Base-by-base conservation (phyloP, 2,888 invertebrate species). In the Drosophila parthenogenetica region DNA sequence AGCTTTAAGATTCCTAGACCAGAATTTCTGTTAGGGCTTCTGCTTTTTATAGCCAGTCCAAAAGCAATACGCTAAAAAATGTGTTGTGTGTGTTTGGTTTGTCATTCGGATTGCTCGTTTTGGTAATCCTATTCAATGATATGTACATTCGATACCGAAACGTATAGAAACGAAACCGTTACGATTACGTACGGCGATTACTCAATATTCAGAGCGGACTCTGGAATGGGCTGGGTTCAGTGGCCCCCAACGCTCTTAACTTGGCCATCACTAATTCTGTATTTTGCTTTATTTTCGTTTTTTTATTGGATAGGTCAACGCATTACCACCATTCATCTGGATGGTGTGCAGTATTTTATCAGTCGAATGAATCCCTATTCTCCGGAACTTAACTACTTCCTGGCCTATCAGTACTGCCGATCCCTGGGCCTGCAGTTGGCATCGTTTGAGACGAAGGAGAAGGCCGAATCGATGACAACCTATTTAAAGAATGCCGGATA, bases 281-380 rank as follows among this genome's bases (percentile, higher is more conserved):
- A 29, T 51, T 51, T 13, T 49, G 32, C 22, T 22, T 25, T 43
- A 19, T 5, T 40, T 39, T 8, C 14, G 13, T 22, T 14, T 51
- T 29, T 5, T 14, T 37, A 50, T 29, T 8, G 57, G 10, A 57
- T 53, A 96, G 96, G 95, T 86, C 96, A 97, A 93, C 95, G 96
- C 93, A 97, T 96, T 93, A 96, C 96, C 72, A 97, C 96, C 79
- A 96, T 97, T 86, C 96, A 96, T 91, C 92, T 97, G 88, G 96
- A 96, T 93, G 96, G 96, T 69, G 96, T 96, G 64, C 96, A 96
- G 91, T 97, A 97, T 91, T 97, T 96, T 91, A 95, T 97, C 79
- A 96, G 96, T 87, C 94, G 96, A 90, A 96, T 96, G 96, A 96
- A 96, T 92, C 96, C 96, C 11, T 97, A 96, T 92, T 96, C 96